Conservation (phyloP, 2,888 invertebrate genomes). For the Brachylomia viminalis region DNA sequence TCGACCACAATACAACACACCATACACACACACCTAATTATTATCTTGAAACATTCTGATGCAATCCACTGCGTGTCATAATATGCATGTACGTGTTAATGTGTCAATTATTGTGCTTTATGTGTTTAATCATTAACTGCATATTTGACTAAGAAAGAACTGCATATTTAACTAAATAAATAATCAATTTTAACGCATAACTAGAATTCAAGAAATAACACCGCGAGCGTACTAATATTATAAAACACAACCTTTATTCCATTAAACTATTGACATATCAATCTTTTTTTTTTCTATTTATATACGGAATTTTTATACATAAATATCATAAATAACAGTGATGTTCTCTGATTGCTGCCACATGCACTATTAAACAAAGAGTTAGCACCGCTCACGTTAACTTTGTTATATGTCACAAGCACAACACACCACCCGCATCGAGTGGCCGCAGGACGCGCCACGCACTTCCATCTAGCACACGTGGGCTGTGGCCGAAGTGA, state of each 20-base stretch:
- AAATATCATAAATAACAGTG: constrained; percentile 19
- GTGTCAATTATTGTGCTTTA: background rate
- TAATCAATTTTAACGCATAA: background rate
- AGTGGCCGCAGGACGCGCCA: constrained; percentile 1
- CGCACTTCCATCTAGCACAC: background rate
- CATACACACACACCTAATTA: background rate
- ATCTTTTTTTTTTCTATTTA: no score
- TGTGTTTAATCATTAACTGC: background rate
- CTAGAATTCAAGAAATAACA: constrained; percentile 30
- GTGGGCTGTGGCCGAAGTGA: background rate
- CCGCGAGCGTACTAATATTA: background rate
- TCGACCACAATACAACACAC: background rate
- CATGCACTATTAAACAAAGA: constrained; percentile 17
- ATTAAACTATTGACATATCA: constrained; percentile 25
- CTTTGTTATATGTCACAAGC: background rate
- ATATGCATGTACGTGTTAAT: background rate
- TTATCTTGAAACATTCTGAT: background rate
- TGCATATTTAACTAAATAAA: background rate
- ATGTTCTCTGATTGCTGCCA: background rate
- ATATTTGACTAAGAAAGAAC: no score
- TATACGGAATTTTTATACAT: no score
- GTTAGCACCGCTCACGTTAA: background rate
- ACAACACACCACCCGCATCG: background rate
- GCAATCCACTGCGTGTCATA: background rate
- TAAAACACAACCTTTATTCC: constrained; percentile 70